Evolutionary conservation across 2,113 vertebrate genomes (phyloP), one percentile per base, ranked within the genome.

Genomic region (Gracilinanus agilis): DNA sequence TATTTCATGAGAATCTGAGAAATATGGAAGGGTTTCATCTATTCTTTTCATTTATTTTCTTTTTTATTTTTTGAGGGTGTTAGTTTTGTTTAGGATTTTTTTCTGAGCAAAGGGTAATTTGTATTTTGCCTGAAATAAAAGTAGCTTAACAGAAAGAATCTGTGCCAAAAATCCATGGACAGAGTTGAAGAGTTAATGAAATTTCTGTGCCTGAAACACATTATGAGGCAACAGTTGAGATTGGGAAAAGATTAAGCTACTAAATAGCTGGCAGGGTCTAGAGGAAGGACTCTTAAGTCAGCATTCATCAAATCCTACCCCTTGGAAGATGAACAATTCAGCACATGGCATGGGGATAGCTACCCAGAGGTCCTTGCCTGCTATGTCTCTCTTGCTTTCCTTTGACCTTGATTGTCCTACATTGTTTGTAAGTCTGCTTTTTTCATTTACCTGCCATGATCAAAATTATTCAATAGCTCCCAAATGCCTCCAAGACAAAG

Each of bases 191-290:
- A 97, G 97, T 97, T 98, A 98, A 98, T 98, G 98, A 98, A 98
- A 98, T 98, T 98, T 97, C 97, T 98, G 97, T 97, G 98, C 98
- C 98, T 97, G 96, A 97, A 98, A 98, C 96, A 97, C 96, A 98
- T 98, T 98, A 98, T 98, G 93, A 98, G 96, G 98, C 96, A 98
- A 96, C 95, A 98, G 96, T 94, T 97, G 96, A 98, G 98, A 97
- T 97, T 97, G 97, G 96, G 97, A 98, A 98, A 97, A 98, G 98
- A 98, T 98, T 93, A 98, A 98, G 92, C 95, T 98, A 97, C 97
- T 95, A 97, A 98, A 97, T 90, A 97, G 96, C 96, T 98, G 98
- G 97, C 98, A 98, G 96, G 97, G 97, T 49, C 93, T 97, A 95
- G 93, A 98, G 96, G 75, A 92, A 92, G 34, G 90, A 95, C 97